Base-by-base conservation (phyloP, 2,113 vertebrate species). In the Pomatostomus ruficeps region DNA sequence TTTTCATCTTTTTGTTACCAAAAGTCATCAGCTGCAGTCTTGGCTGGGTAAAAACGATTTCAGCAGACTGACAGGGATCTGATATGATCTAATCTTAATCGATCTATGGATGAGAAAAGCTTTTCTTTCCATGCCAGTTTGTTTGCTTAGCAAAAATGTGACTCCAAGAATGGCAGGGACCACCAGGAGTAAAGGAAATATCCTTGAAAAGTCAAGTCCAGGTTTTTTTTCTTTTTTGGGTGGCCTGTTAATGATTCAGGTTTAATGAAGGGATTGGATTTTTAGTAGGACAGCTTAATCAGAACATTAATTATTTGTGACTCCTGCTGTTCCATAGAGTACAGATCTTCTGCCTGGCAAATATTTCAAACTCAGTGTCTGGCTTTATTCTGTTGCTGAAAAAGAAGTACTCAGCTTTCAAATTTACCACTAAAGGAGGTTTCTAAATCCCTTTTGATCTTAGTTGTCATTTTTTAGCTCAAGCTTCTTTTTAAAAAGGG, bases 121-220 rank as follows among this genome's bases (percentile, higher is more conserved):
- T 93, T 96, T 94, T 96, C 59, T 94, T 97, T 94, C 86, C 85
- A 61, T 73, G 91, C 92, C 85, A 90, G 91, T 97, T 93, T 97
- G 91, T 96, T 97, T 97, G 92, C 79, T 94, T 94, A 95, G 91
- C 67, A 86, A 97, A 93, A 92, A 84, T 55, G 59, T 71, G 88
- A 54, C 63, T 84, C 43, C 55, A 58, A 86, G 95, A 96, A 55
- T 92, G 95, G 79, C 95, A 96, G 92, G 81, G 96, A 96, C 95
- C 96, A 96, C 96, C 95, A 93, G 88, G 85, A 92, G 46, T 77
- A 93, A 86, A 89, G 93, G 87, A 97, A 96, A 93, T 94, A 93
- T 66, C 42, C 26, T 79, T 76, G 65, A 46, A 80, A 92, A 85
- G 72, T 93, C 74, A 93, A 93, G 80, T 88, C 51, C 63, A 40